These are phyloP conservation scores for Crypturellus tataupa DNA, from an alignment of 2,797 vertebrate genomes.

Conservation along the genomic window DNA sequence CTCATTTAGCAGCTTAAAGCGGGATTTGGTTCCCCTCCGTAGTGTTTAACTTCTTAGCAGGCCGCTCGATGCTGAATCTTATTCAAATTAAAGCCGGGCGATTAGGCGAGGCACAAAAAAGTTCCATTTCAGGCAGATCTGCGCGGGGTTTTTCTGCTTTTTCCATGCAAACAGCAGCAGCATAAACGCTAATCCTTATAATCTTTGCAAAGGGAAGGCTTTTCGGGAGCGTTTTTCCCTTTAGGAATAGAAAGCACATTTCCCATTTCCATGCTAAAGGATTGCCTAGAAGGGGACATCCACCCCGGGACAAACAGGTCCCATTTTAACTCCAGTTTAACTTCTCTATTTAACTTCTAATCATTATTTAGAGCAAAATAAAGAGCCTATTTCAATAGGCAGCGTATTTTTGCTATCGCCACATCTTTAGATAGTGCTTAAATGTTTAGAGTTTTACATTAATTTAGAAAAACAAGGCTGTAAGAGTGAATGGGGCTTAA, in stretches of 20 bases:
- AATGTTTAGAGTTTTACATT: neutral
- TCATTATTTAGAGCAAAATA: neutral
- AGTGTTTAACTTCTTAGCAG: neutral
- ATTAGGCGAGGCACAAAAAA: slow-evolving; percentile 10
- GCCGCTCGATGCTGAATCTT: slow-evolving; percentile 23
- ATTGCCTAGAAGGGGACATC: neutral
- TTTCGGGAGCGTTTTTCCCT: slow-evolving; percentile 8
- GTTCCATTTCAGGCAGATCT: slow-evolving; percentile 13
- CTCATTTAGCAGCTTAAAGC: neutral
- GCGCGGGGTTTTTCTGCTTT: neutral
- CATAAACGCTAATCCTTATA: slow-evolving; percentile 52
- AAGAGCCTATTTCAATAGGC: neutral
- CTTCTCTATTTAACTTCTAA: no score
- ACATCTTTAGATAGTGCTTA: neutral
- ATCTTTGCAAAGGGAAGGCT: slow-evolving; percentile 16
- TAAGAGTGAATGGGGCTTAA: no score
- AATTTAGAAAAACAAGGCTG: neutral
- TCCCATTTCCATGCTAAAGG: neutral
- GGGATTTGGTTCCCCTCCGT: neutral
- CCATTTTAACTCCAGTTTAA: no score
- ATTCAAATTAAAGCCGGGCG: slow-evolving; percentile 40
- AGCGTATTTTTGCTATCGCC: neutral
- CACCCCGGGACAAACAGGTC: no score
- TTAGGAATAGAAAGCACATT: neutral
- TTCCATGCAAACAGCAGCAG: slow-evolving; percentile 34